Base-by-base conservation (phyloP, 2,113 vertebrate species). In the Rhinopithecus roxellana region DNA sequence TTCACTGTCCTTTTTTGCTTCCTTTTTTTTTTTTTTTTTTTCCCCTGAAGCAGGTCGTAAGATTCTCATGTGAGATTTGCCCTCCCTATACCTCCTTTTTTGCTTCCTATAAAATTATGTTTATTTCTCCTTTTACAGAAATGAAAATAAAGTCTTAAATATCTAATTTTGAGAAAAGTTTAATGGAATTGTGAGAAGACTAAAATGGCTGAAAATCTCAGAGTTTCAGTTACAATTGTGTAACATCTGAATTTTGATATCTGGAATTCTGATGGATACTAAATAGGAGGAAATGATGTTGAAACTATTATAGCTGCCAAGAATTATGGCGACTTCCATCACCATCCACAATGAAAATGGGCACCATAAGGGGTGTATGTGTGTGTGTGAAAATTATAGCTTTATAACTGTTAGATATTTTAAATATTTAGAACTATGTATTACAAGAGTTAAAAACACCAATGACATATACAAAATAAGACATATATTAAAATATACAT, bases 101-200 rank as follows among this genome's bases (percentile, higher is more conserved):
- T 52, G 30, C 8, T 95, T 90, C 83, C 32, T 85, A 55, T 22
- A 93, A 72, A 72, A 12, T 43, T 27, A 61, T 40, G 5, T 57
- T 88, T 52, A 70, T 77, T 86, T 93, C 6, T 94, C 25, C 10
- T 89, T 70, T 48, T 38, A 87, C 1, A 75, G 22, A 27, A 96
- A 90, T 79, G 13, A 92, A 93, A 93, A 90, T 40, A 77, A 90
- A 70, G 50, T 82, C 10, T 48, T 84, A 83, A 84, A 25, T 90
- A 81, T 3, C 50, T 93, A 84, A 75, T 32, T 77, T 12, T 78
- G 27, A 45, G 70, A 43, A 64, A 75, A 77, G 6, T 45, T 4
- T 52, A 85, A 55, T 64, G 32, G 83, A 90, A 89, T 27, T 84
- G 43, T 75, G 22, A 93, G 18, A 84, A n/a, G 16, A 81, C 80